phyloP scores from a whole-genome alignment of 2,113 vertebrate genomes.

The Coptodon bakossiorum region DNA sequence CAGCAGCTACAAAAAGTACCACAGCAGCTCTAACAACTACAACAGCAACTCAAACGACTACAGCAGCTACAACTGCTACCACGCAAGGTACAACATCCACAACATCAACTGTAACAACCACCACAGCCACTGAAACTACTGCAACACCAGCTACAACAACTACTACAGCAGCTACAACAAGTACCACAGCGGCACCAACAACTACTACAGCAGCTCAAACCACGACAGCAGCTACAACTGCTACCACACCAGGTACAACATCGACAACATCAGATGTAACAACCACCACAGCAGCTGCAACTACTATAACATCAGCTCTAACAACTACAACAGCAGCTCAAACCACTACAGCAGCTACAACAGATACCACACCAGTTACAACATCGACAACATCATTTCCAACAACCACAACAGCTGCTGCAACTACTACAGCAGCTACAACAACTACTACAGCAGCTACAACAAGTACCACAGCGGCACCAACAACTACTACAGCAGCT shows the following conservation, averaged over 20 bases:
- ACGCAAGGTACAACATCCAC: accelerated
- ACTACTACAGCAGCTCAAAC: too few relatives aligned
- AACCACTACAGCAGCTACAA: too few relatives aligned
- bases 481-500: too few relatives aligned
- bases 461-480: too few relatives aligned
- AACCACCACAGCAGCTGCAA: accelerated
- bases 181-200: too few relatives aligned
- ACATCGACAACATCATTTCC: accelerated
- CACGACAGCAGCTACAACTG: accelerated
- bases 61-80: neutral
- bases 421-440: accelerated
- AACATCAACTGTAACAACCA: accelerated
- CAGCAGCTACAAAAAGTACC: too few relatives aligned
- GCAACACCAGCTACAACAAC: neutral
- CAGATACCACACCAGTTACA: too few relatives aligned
- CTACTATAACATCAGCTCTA: accelerated
- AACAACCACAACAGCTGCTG: accelerated
- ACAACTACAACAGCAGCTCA: accelerated
- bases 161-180: too few relatives aligned
- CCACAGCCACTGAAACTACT: accelerated
- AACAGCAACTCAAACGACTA: neutral
- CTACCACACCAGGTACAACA: accelerated
- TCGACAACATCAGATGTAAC: accelerated
- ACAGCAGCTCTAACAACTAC: accelerated
- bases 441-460: too few relatives aligned